Conservation (phyloP, 2,797 vertebrate genomes). For the Lithobates sylvaticus region DNA sequence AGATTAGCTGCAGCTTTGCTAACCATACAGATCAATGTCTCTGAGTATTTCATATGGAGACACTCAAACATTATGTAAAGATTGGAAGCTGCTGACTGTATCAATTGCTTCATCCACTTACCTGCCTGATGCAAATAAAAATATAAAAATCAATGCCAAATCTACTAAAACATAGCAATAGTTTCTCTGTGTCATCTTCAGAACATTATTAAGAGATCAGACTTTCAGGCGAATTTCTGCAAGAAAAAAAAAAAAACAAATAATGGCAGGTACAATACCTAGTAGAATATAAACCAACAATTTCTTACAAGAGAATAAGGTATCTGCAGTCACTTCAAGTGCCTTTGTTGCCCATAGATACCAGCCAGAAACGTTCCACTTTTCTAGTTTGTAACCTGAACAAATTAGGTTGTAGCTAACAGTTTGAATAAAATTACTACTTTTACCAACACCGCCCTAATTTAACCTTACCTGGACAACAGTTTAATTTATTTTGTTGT, state of each 20-base stretch:
- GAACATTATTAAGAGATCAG: not conserved
- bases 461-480: too few species aligned
- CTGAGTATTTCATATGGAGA: slow-evolving; percentile 32
- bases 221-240: not conserved
- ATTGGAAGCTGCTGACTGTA: slow-evolving; percentile 30
- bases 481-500: too few species aligned
- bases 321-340: too few species aligned
- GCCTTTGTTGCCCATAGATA: too few species aligned
- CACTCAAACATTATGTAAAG: slow-evolving; percentile 31
- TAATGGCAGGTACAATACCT: too few species aligned
- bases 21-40: slow-evolving; percentile 56
- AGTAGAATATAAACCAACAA: not conserved
- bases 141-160: slow-evolving; percentile 15
- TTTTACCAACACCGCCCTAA: too few species aligned
- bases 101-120: slow-evolving; percentile 8
- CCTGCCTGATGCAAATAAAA: slow-evolving; percentile 10
- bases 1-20: slow-evolving; percentile 53
- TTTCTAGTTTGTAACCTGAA: too few species aligned
- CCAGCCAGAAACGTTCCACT: too few species aligned
- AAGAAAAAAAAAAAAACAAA: too few species aligned
- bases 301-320: not conserved
- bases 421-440: too few species aligned
- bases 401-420: too few species aligned
- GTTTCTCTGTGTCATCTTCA: slow-evolving; percentile 2
- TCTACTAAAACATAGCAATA: not conserved